phyloP scores from a whole-genome alignment of 2,113 vertebrate genomes.

The Oreochromis niloticus region DNA sequence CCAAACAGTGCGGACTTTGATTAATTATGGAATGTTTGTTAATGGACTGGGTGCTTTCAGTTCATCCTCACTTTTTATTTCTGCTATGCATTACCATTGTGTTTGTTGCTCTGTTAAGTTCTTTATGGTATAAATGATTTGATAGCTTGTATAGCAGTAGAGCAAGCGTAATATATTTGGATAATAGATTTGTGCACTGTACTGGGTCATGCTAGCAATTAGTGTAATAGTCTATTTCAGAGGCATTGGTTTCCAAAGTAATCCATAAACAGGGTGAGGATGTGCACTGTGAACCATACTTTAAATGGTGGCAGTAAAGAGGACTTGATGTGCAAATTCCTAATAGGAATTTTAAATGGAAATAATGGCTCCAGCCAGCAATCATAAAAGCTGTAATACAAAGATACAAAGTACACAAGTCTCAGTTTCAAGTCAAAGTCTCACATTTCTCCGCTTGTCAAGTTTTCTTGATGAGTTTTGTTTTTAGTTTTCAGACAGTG shows the following conservation, averaged over 20 bases:
- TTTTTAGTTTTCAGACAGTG: background rate
- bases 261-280: conserved; percentile 4
- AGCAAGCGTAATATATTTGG: background rate
- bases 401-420: background rate
- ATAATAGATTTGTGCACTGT: conserved; percentile 12
- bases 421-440: background rate
- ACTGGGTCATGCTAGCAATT: conserved; percentile 29
- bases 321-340: background rate
- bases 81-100: background rate
- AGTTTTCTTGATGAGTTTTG: background rate
- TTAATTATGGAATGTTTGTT: conserved; percentile 36
- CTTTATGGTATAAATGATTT: conserved; percentile 4
- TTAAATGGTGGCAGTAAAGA: background rate
- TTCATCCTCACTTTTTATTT: background rate
- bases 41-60: conserved; percentile 22
- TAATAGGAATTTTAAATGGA: background rate
- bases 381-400: background rate
- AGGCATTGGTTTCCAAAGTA: background rate
- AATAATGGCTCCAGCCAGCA: background rate
- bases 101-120: background rate
- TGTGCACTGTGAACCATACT: background rate
- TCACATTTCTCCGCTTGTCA: background rate
- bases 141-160: background rate
- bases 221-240: conserved; percentile 12
- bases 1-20: conserved; percentile 38